Conservation (phyloP, 35 echinoderm and acorn worm species). For the Amphiura filiformis region DNA sequence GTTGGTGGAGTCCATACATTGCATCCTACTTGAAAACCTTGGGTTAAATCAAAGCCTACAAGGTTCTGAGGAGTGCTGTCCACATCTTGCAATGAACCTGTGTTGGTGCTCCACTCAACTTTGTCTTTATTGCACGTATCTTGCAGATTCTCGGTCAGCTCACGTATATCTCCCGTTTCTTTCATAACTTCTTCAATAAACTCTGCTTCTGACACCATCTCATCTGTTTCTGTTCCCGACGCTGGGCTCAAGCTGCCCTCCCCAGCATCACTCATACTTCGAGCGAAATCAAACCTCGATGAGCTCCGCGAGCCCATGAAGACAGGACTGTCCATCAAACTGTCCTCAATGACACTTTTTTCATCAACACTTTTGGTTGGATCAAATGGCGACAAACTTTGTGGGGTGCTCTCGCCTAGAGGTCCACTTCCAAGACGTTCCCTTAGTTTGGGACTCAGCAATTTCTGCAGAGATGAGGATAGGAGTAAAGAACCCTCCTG, state of each 20-base stretch:
- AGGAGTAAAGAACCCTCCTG: slow-evolving; percentile 48
- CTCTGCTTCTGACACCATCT: slow-evolving; percentile 92
- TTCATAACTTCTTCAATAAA: slow-evolving; percentile 74
- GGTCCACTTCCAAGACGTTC: slow-evolving; percentile 22
- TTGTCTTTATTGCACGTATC: slow-evolving; percentile 60
- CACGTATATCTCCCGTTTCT: slow-evolving; percentile 59
- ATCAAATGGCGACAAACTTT: slow-evolving; percentile 5
- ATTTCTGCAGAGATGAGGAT: slow-evolving; percentile 66
- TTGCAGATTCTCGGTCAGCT: slow-evolving; percentile 16
- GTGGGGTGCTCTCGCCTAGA: background rate
- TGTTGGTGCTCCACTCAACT: slow-evolving; percentile 27
- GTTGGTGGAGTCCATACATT: slow-evolving; percentile 1
- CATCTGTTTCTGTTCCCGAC: slow-evolving; percentile 82
- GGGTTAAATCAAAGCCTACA: background rate
- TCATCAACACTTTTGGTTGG: slow-evolving; percentile 48
- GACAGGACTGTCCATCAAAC: slow-evolving; percentile 78
- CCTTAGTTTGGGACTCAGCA: slow-evolving; percentile 50
- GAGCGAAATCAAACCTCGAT: slow-evolving; percentile 96
- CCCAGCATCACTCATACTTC: slow-evolving; percentile 45
- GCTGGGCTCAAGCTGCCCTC: slow-evolving; percentile 53
- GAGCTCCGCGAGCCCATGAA: slow-evolving; percentile 89
- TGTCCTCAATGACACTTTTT: slow-evolving; percentile 89
- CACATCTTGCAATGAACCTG: slow-evolving; percentile 18
- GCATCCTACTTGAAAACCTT: background rate
- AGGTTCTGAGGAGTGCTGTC: background rate